These are phyloP conservation scores for Heteronetta atricapilla DNA, from an alignment of 2,113 vertebrate species.

Conservation along the genomic window DNA sequence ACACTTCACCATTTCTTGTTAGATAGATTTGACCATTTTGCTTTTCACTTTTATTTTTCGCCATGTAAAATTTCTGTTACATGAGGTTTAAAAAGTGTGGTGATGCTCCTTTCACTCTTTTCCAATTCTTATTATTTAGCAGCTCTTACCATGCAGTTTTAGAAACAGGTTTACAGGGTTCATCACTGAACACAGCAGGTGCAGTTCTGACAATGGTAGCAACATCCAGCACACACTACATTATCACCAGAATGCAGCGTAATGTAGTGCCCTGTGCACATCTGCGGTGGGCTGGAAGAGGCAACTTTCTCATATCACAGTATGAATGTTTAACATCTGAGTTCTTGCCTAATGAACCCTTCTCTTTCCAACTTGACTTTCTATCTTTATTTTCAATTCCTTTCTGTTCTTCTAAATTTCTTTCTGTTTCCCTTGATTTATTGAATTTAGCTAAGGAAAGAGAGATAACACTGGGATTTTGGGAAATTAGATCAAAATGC, in stretches of 20 bases:
- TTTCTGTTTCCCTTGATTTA: neutral
- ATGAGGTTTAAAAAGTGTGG: neutral
- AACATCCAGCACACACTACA: fast-evolving
- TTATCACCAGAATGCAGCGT: neutral
- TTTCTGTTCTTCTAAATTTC: neutral
- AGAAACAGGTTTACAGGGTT: neutral
- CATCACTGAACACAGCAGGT: neutral
- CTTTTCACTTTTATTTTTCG: neutral
- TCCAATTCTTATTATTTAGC: neutral
- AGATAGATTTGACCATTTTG: neutral
- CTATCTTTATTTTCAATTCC: neutral
- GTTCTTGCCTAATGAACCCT: neutral
- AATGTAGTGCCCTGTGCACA: neutral
- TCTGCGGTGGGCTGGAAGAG: neutral
- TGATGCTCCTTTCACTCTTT: neutral
- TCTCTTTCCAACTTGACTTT: neutral
- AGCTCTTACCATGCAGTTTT: neutral
- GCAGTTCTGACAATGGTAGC: neutral
- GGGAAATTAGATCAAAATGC: neutral
- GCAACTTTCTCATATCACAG: neutral
- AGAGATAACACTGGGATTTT: neutral
- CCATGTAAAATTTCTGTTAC: neutral
- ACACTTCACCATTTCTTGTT: neutral
- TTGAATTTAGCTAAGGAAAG: neutral
- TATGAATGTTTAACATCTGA: neutral